Evolutionary conservation across 2,113 vertebrate species (phyloP).

Genomic region (Colossoma macropomum): DNA sequence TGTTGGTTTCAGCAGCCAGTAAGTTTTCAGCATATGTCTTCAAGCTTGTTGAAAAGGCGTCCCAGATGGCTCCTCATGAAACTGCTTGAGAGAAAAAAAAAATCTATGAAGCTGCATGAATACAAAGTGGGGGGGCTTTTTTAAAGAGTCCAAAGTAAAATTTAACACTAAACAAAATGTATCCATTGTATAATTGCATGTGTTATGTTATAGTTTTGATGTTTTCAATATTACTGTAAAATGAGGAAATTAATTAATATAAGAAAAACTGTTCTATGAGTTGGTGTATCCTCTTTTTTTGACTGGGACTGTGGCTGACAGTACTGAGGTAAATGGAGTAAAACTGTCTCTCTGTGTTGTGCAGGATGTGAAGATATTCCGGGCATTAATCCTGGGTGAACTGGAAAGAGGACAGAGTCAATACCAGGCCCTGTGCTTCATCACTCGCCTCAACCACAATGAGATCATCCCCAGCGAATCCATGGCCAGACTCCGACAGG

Average conservation of each 20-base stretch:
- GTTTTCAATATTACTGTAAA: too few relatives aligned
- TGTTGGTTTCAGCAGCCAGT: too few relatives aligned
- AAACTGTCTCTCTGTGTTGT: conserved; percentile 1
- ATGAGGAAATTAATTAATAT: too few relatives aligned
- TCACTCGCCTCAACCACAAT: conserved; percentile 88
- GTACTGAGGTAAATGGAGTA: neutral
- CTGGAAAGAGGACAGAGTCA: conserved; percentile 95
- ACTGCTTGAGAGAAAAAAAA: neutral
- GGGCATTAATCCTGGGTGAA: conserved; percentile 93
- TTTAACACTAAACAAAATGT: too few relatives aligned
- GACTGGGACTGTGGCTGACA: neutral
- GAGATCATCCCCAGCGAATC: conserved; percentile 98
- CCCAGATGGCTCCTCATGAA: too few relatives aligned
- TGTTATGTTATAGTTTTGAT: too few relatives aligned
- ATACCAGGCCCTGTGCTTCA: conserved; percentile 94
- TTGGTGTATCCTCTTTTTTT: neutral
- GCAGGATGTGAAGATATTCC: conserved; percentile 96
- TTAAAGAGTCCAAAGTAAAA: too few relatives aligned
- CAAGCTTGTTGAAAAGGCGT: too few relatives aligned
- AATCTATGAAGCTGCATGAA: too few relatives aligned
- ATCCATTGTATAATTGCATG: too few relatives aligned
- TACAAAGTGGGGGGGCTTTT: too few relatives aligned
- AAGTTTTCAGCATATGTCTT: too few relatives aligned
- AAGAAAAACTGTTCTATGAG: neutral
- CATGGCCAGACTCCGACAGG: conserved; percentile 96